phyloP scores from a whole-genome alignment of 2,113 vertebrate genomes.

The Lophius piscatorius region DNA sequence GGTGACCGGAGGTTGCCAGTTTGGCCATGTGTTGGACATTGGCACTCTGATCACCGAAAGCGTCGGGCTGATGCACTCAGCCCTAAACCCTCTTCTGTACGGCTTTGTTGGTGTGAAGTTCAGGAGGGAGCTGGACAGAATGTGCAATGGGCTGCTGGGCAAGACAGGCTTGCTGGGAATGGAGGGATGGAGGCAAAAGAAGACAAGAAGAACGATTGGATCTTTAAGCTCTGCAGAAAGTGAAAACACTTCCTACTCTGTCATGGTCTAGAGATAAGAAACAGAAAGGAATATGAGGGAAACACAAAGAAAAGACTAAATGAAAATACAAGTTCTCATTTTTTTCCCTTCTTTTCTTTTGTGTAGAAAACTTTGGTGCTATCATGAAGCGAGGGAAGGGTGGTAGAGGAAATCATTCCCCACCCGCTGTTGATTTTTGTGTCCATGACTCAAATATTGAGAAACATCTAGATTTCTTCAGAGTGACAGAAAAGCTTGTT shows the following conservation, averaged over 20 bases:
- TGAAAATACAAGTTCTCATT: background rate
- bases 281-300: background rate
- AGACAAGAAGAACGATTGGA: constrained; percentile 33
- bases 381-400: too few species aligned
- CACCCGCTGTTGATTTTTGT: constrained; percentile 13
- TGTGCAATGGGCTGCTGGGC: constrained; percentile 72
- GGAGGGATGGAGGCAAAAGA: constrained; percentile 52
- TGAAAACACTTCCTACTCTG: constrained; percentile 79
- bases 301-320: background rate
- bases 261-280: constrained; percentile 51
- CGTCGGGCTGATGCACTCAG: constrained; percentile 82
- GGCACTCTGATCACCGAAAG: constrained; percentile 77
- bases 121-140: constrained; percentile 73
- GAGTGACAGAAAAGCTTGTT: constrained; percentile 25
- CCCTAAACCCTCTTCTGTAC: constrained; percentile 86
- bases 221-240: constrained; percentile 77
- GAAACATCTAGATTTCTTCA: constrained; percentile 49
- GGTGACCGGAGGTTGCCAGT: constrained; percentile 59
- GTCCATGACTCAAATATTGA: constrained; percentile 11
- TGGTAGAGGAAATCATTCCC: too few species aligned
- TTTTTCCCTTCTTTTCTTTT: constrained; percentile 14
- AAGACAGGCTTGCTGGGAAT: constrained; percentile 43
- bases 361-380: too few species aligned
- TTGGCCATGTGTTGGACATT: constrained; percentile 72
- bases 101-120: constrained; percentile 85